phyloP scores from a whole-genome alignment of 2,888 invertebrate species.

The Eupithecia inturbata region DNA sequence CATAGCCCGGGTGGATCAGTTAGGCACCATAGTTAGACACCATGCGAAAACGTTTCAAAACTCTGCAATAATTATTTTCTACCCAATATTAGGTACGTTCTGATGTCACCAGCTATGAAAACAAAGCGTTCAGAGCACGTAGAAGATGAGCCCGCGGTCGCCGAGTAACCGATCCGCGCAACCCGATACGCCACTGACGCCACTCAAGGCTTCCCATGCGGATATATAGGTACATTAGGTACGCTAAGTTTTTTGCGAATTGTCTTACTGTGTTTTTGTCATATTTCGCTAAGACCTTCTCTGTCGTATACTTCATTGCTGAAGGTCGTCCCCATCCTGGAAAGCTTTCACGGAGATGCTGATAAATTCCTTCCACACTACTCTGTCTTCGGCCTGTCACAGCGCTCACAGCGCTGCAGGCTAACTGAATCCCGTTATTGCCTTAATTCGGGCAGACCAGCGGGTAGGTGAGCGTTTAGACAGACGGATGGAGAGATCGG shows the following conservation, averaged over 20 bases:
- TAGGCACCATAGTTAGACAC: background rate
- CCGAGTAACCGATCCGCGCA: slow-evolving; percentile 71
- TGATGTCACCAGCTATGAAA: slow-evolving; percentile 3
- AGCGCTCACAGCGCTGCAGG: background rate
- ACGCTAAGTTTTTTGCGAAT: slow-evolving; percentile 65
- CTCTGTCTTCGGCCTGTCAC: background rate
- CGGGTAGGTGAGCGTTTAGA: background rate
- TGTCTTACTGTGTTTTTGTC: slow-evolving; percentile 53
- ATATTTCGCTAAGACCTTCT: slow-evolving; percentile 24
- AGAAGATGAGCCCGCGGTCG: slow-evolving; percentile 67
- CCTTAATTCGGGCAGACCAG: background rate
- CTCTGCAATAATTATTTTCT: background rate
- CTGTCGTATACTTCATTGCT: background rate
- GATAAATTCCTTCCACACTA: background rate
- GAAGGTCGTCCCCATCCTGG: background rate
- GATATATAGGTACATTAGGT: slow-evolving; percentile 53
- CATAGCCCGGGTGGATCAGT: too few species aligned
- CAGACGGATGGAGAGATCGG: background rate
- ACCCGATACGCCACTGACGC: slow-evolving; percentile 68
- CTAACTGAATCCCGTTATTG: background rate
- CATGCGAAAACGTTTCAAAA: background rate
- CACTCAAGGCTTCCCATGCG: slow-evolving; percentile 78
- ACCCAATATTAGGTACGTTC: background rate
- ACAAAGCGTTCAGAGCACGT: slow-evolving; percentile 36
- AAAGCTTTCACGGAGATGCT: background rate